Conservation (phyloP, 2,113 vertebrate species). For the Percopsis transmontana region DNA sequence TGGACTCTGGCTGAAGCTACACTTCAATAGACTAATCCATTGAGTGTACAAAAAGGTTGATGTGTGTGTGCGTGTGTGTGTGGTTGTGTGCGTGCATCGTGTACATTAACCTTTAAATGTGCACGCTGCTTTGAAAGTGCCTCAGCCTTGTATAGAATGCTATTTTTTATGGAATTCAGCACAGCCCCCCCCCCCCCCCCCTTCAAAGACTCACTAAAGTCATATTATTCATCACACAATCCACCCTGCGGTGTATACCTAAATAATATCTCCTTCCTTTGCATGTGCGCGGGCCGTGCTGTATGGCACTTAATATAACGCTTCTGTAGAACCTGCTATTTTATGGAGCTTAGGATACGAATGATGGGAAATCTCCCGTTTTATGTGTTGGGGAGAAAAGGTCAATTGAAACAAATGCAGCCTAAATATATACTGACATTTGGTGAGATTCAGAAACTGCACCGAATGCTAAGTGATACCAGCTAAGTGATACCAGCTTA, state of each 20-base stretch:
- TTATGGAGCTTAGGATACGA: constrained; percentile 31
- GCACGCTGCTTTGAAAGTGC: constrained; percentile 74
- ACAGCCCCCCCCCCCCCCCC: constrained; percentile 24
- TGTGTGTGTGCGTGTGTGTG: constrained; percentile 6
- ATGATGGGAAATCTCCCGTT: constrained; percentile 28
- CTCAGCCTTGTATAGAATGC: constrained; percentile 67
- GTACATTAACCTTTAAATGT: constrained; percentile 51
- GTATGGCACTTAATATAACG: constrained; percentile 19
- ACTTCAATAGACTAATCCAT: constrained; percentile 7
- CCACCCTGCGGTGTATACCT: constrained; percentile 12
- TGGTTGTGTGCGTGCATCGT: constrained; percentile 27
- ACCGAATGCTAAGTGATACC: constrained; percentile 44
- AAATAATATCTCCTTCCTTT: not conserved
- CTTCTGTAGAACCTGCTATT: constrained; percentile 3
- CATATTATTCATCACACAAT: constrained; percentile 5
- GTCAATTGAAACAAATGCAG: constrained; percentile 40
- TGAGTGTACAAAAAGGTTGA: constrained; percentile 36
- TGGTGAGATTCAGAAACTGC: constrained; percentile 24
- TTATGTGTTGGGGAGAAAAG: constrained; percentile 31
- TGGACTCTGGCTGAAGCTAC: constrained; percentile 89
- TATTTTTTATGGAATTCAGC: constrained; percentile 35
- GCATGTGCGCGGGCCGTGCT: too few species aligned
- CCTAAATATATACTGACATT: not conserved
- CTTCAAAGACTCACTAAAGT: constrained; percentile 35
- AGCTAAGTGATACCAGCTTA: not conserved